Conservation (phyloP, 1,140 invertebrate genomes). For the Drosophila ogumai region DNA sequence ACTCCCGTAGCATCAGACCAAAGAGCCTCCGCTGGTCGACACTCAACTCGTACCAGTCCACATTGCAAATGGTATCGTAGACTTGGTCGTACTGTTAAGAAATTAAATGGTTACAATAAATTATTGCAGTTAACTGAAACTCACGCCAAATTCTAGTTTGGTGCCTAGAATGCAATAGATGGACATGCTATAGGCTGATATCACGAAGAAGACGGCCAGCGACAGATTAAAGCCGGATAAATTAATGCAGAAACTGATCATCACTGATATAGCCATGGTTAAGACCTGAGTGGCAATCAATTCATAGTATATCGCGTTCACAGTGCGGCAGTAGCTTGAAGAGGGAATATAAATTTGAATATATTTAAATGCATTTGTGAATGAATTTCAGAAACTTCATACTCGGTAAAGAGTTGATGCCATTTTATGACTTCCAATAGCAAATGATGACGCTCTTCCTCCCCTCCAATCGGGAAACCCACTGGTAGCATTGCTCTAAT, state of each 20-base stretch:
- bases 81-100: slow-evolving; percentile 51
- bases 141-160: slow-evolving; percentile 59
- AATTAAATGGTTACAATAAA: neutral
- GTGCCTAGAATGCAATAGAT: slow-evolving; percentile 69
- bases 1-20: slow-evolving; percentile 6
- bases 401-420: slow-evolving; percentile 68
- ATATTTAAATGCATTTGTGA: neutral
- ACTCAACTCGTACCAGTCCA: slow-evolving; percentile 51
- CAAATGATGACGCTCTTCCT: neutral
- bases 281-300: slow-evolving; percentile 60
- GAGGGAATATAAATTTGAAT: neutral
- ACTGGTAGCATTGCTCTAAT: neutral
- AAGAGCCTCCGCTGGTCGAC: slow-evolving; percentile 13
- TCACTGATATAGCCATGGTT: slow-evolving; percentile 40
- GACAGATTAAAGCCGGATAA: slow-evolving; percentile 52
- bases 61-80: slow-evolving; percentile 43
- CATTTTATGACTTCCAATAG: slow-evolving; percentile 62
- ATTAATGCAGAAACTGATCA: slow-evolving; percentile 53
- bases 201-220: slow-evolving; percentile 44
- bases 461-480: neutral
- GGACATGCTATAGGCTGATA: slow-evolving; percentile 59
- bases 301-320: slow-evolving; percentile 52
- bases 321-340: slow-evolving; percentile 44
- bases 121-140: neutral
- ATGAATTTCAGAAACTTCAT: neutral